Evolutionary conservation across 2,113 vertebrate genomes (phyloP).

Genomic region (Phycodurus eques): DNA sequence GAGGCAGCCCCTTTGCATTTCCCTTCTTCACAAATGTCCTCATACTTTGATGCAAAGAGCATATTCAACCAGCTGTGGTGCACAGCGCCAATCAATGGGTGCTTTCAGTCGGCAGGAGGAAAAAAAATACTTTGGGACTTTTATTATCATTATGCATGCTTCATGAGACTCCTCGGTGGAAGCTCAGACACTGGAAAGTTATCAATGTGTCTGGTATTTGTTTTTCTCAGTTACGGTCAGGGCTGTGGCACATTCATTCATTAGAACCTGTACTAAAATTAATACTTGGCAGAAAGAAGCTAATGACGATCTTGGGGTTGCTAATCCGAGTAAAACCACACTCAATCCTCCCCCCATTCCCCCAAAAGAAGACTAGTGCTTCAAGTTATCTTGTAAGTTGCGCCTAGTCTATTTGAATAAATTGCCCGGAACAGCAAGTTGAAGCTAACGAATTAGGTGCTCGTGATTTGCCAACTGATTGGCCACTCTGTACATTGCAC

Average conservation of each 20-base stretch:
- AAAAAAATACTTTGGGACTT: background rate
- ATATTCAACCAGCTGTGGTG: slow-evolving; percentile 8
- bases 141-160: slow-evolving; percentile 46
- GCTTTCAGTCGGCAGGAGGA: slow-evolving; percentile 19
- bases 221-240: slow-evolving; percentile 29
- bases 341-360: no score
- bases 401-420: background rate
- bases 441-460: background rate
- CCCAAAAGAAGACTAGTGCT: background rate
- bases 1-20: slow-evolving; percentile 45
- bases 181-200: slow-evolving; percentile 2
- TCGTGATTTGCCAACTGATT: background rate
- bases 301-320: background rate
- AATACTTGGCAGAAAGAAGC: background rate
- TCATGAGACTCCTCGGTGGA: slow-evolving; percentile 2
- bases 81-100: slow-evolving; percentile 9
- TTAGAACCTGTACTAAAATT: background rate
- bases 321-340: background rate
- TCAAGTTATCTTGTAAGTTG: background rate
- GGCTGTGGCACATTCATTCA: slow-evolving; percentile 19
- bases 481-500: background rate
- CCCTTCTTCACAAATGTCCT: slow-evolving; percentile 22
- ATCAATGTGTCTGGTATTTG: background rate
- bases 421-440: background rate
- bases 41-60: slow-evolving; percentile 14